A percentile compares a stretch with the other conserved stretches of the same genome.
Evolutionary conservation across 2,113 vertebrate genomes (phyloP).

Genomic region (Nycticebus coucang): DNA sequence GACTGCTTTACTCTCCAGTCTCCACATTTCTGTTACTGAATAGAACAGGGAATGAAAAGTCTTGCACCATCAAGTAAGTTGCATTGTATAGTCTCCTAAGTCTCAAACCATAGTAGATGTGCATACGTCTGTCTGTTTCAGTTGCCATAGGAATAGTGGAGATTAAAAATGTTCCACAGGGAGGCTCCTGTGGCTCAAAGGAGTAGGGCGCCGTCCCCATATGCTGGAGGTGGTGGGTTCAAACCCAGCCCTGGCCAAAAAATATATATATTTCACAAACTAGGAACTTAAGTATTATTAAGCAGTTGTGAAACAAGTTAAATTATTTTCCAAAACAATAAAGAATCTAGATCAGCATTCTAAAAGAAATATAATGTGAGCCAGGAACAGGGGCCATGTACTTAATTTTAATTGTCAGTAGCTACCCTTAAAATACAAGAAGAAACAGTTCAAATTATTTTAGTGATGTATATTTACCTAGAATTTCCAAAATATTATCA

Average conservation of each 20-base stretch:
- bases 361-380: background rate
- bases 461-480: background rate
- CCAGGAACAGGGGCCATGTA: background rate
- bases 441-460: background rate
- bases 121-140: background rate
- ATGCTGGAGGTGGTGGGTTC: no score
- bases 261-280: background rate
- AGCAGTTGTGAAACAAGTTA: background rate
- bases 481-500: background rate
- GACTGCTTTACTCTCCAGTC: background rate
- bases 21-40: slow-evolving; percentile 55
- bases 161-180: background rate
- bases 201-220: no score
- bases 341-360: background rate
- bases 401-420: background rate
- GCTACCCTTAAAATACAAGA: background rate
- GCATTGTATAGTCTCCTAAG: slow-evolving; percentile 21
- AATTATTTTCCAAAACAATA: slow-evolving; percentile 18
- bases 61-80: background rate
- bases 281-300: slow-evolving; percentile 7
- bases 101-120: slow-evolving; percentile 27
- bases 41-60: slow-evolving; percentile 43
- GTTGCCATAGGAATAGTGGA: background rate
- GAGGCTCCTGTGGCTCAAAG: no score
- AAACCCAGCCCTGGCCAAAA: no score